A percentile compares a stretch with the other conserved stretches of the same genome.
phyloP scores from a whole-genome alignment of 1,140 invertebrate genomes.

The Littorina saxatilis region DNA sequence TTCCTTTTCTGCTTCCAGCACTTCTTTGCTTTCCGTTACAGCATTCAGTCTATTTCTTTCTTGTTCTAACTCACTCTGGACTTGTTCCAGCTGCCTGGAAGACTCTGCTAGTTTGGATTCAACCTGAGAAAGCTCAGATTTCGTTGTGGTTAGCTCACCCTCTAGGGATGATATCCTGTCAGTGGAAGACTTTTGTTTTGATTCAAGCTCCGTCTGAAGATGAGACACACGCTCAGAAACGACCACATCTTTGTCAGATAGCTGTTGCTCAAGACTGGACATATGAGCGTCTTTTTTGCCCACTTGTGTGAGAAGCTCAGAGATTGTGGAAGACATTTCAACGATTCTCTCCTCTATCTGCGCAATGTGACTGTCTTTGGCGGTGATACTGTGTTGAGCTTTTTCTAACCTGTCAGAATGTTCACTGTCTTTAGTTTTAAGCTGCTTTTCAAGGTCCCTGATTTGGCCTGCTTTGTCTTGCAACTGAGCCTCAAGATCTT shows the following conservation, averaged over 20 bases:
- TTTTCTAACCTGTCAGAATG: not conserved
- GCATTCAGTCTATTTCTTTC: constrained; percentile 24
- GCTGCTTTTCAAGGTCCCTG: not conserved
- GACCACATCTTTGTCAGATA: not conserved
- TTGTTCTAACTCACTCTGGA: constrained; percentile 30
- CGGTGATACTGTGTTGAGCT: not conserved
- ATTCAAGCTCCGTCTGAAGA: not conserved
- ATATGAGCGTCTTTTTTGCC: not conserved
- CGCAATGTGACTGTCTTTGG: constrained; percentile 10
- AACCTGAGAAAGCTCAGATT: constrained; percentile 21
- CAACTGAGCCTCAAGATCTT: constrained; percentile 15
- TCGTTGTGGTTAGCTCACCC: not conserved
- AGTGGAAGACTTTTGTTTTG: not conserved
- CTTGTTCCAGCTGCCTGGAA: constrained; percentile 14
- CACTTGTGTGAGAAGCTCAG: not conserved
- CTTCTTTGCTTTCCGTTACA: not conserved
- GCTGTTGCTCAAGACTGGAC: not conserved
- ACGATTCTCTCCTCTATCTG: not conserved
- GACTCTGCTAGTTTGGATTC: not conserved
- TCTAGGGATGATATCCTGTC: constrained; percentile 7
- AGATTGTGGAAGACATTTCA: not conserved
- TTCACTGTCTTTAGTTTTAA: not conserved
- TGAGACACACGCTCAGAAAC: not conserved
- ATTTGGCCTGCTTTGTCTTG: constrained; percentile 2
- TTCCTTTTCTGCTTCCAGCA: not conserved